Evolutionary conservation across 1,140 invertebrate genomes (phyloP), one percentile per base, ranked within the genome.

Genomic region (Lycorma delicatula): DNA sequence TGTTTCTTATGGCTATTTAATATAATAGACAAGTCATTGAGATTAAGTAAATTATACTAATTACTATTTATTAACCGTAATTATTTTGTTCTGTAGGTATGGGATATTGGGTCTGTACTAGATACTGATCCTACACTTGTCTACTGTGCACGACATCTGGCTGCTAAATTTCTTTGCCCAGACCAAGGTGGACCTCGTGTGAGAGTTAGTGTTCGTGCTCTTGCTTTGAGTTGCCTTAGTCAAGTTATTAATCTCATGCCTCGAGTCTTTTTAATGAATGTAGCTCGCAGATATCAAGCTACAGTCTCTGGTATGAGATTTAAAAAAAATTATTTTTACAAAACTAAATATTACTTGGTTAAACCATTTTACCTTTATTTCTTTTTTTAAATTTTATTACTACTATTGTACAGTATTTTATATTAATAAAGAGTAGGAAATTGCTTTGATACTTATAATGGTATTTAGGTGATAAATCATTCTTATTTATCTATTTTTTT

Each of bases 181-280:
- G 26, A 68, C 50, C 47, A 84, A 36, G 78, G 87, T 48, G 86
- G 86, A 67, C 79, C 81, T 62, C 73, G 71, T 38, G 82, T 90
- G 9, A 75, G 91, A 28, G 87, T 94, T 13, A 93, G 89, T 58
- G 82, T 92, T 0, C 93, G 93, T 74, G 82, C 86, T 1, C 77
- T 91, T 28, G 86, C 89, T 1, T 67, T 93, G 3, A 81, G 79
- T 28, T 91, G 87, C 70, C 65, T 94, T 1, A 78, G 81, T 1
- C 78, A 80, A 44, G 78, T 87, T 27, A 69, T 91, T 25, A 75
- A 75, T 26, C 64, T 92, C 27, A 81, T 83, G 65, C 89, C 91
- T 0, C 74, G 80, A 53, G 70, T 83, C n/a, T 80, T 90, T 36
- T 77, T 81, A 1, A 62, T 81, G 34, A 78, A 79, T 60, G 67